Evolutionary conservation across 92 coral and sea anemone species (phyloP), one percentile per base, ranked within the genome.

Genomic region (Virgularia gustaviana): DNA sequence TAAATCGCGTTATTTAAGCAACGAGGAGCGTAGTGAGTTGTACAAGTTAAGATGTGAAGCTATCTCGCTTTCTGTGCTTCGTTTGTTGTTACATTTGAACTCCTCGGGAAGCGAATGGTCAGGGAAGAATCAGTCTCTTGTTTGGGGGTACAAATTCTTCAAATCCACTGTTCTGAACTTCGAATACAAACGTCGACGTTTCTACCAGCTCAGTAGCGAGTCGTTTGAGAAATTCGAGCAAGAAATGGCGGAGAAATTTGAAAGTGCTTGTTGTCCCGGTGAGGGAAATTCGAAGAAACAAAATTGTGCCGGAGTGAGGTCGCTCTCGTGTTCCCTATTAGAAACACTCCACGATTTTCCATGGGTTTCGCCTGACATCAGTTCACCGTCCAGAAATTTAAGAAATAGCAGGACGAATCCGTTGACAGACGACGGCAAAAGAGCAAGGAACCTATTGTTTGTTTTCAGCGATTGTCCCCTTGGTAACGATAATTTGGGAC

Each of bases 101-200:
- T 29, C 60, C 36, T 3, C 28, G 30, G 9, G 30, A 1, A n/a
- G n/a, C n/a, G 62, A 49, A 47, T 19, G 35, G 6, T 60, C 27
- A 13, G 38, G 37, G 11, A 49, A 49, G 29, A 28, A 15, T 0
- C n/a, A 53, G n/a, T 23, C 72, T 31, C 51, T 68, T 29, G 33
- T 11, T 36, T 94, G 99, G 99, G 99, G 99, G 25, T 89, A 75
- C 76, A 89, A 94, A 42, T 89, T 89, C 64, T 94, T 85, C 72
- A 85, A 76, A 44, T 94, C 99, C 3, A 76, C 72, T 49, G 70
- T 89, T 30, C 76, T 94, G n/a, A 82, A 73, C 27, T 88, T 85
- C 73, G 72, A 84, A 0, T 85, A 79, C 72, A 89, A 87, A 43
- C 85, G 99, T 39, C 96, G 86, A 31, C 84, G 86, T 36, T 89